Conservation (phyloP, 2,113 vertebrate species). For the Strigops habroptila region DNA sequence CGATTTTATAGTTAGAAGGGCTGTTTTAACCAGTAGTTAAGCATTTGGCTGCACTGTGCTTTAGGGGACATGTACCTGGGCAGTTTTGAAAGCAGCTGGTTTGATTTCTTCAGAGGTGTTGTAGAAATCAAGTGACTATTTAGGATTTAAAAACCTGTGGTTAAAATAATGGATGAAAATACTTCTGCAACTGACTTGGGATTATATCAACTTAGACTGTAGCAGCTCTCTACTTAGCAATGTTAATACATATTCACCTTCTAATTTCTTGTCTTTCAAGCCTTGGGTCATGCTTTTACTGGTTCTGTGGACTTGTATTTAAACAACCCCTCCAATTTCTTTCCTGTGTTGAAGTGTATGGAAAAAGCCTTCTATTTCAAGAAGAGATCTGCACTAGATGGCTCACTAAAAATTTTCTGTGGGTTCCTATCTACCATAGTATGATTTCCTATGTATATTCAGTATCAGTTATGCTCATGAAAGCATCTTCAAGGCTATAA, state of each 20-base stretch:
- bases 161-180: not conserved
- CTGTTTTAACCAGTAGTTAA: not conserved
- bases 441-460: not conserved
- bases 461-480: not conserved
- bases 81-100: not conserved
- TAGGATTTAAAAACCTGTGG: not conserved
- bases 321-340: not conserved
- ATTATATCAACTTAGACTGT: not conserved
- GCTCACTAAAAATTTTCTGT: not conserved
- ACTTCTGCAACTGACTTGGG: not conserved
- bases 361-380: not conserved
- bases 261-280: not conserved
- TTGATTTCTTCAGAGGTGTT: not conserved
- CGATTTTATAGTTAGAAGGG: not conserved
- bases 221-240: not conserved
- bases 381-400: not conserved
- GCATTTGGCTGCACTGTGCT: not conserved
- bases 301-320: not conserved
- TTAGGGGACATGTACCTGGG: not conserved
- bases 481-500: not conserved
- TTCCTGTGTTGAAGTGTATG: not conserved
- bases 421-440: not conserved
- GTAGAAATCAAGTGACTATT: not conserved
- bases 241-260: not conserved
- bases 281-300: not conserved